Conservation (phyloP, 2,797 vertebrate genomes). For the Diglossa cyanea region DNA sequence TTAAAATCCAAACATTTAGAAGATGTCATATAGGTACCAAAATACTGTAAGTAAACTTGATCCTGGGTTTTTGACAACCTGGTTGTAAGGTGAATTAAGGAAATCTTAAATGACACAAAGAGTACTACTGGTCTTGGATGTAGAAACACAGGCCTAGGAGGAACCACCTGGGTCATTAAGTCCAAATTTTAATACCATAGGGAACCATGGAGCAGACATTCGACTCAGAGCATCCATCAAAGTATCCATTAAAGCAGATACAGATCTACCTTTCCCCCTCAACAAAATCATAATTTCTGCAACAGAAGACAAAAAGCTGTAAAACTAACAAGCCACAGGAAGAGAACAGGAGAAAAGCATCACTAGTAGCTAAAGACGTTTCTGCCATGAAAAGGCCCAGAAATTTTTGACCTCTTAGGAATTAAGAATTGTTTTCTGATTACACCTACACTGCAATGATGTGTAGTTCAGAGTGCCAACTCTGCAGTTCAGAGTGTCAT, state of each 20-base stretch:
- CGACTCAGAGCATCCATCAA: neutral
- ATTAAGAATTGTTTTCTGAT: neutral
- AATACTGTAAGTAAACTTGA: neutral
- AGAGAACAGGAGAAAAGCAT: neutral
- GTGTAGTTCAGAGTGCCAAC: neutral
- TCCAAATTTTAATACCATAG: neutral
- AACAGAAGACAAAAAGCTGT: neutral
- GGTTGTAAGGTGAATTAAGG: neutral
- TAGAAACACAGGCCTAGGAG: neutral
- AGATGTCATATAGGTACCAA: neutral
- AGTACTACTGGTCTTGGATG: neutral
- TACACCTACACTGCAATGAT: neutral
- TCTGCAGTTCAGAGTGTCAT: neutral
- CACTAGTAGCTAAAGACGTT: neutral
- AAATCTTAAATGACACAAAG: neutral
- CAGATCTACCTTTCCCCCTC: neutral
- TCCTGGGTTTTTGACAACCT: neutral
- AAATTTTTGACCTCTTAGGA: neutral
- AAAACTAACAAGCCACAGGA: neutral
- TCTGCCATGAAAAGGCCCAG: neutral
- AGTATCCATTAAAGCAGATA: neutral
- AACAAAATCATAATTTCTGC: neutral
- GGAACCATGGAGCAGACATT: neutral
- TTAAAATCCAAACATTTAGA: constrained; percentile 13
- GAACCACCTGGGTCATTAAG: neutral